Evolutionary conservation across 2,888 invertebrate genomes (phyloP).

Genomic region (Priapulus caudatus): DNA sequence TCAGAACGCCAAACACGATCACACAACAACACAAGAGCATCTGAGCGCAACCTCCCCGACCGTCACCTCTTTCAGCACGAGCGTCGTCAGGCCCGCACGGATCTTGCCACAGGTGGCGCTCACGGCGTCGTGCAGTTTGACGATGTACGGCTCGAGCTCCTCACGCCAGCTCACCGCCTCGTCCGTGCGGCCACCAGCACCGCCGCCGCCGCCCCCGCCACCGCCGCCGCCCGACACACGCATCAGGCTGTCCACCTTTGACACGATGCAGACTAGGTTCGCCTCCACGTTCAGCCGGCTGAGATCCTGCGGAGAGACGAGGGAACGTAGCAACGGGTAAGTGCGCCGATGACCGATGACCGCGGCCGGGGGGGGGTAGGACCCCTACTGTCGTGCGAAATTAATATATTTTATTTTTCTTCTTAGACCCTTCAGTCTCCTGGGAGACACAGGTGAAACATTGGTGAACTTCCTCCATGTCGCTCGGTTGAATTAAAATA

Average conservation of each 20-base stretch:
- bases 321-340: background rate
- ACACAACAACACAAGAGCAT: too few species aligned
- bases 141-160: conserved; percentile 62
- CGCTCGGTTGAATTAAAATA: too few species aligned
- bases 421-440: too few species aligned
- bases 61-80: background rate
- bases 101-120: conserved; percentile 42
- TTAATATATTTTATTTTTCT: too few species aligned
- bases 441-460: too few species aligned
- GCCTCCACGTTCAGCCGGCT: conserved; percentile 75
- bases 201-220: conserved; percentile 13
- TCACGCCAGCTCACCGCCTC: conserved; percentile 55
- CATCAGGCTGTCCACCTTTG: conserved; percentile 61
- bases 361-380: background rate
- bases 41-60: too few species aligned
- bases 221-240: background rate
- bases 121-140: conserved; percentile 65
- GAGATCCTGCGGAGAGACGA: conserved; percentile 46
- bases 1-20: too few species aligned
- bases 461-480: too few species aligned
- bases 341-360: conserved; percentile 4
- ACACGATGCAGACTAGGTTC: conserved; percentile 69
- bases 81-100: background rate
- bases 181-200: too few species aligned
- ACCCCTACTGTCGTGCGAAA: too few species aligned